Evolutionary conservation across 2,797 vertebrate genomes (phyloP).

Genomic region (Phataginus tetradactyla): DNA sequence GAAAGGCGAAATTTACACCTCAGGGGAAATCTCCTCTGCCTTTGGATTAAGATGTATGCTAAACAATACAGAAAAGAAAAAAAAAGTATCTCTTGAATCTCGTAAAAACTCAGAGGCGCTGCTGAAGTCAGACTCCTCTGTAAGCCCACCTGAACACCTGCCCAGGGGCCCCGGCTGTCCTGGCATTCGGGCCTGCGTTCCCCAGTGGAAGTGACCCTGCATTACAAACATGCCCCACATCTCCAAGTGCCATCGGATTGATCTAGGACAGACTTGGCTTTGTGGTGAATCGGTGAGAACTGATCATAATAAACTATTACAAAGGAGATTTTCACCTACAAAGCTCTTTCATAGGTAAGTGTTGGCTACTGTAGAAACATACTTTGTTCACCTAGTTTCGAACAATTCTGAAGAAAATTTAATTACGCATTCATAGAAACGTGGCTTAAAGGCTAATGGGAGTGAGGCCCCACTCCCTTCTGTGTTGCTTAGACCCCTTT

Average conservation of each 20-base stretch:
- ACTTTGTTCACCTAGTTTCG: constrained; percentile 6
- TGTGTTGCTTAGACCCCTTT: not conserved
- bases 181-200: not conserved
- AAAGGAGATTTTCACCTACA: constrained; percentile 22
- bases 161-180: not conserved
- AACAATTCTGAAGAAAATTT: constrained; percentile 3
- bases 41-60: not conserved
- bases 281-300: not conserved
- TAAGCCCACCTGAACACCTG: not conserved
- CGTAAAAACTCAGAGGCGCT: constrained; percentile 25
- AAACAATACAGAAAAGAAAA: not conserved
- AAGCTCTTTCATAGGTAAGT: not conserved
- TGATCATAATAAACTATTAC: constrained; percentile 7
- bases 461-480: not conserved
- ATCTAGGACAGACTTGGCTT: not conserved
- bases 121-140: not conserved
- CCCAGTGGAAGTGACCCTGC: not conserved
- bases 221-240: not conserved
- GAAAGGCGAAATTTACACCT: not conserved
- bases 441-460: not conserved
- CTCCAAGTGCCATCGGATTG: not conserved
- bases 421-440: not conserved
- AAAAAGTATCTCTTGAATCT: not conserved
- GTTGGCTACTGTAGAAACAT: not conserved
- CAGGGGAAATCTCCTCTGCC: not conserved